phyloP scores from a whole-genome alignment of 1,140 invertebrate genomes.

The Psix sp. region DNA sequence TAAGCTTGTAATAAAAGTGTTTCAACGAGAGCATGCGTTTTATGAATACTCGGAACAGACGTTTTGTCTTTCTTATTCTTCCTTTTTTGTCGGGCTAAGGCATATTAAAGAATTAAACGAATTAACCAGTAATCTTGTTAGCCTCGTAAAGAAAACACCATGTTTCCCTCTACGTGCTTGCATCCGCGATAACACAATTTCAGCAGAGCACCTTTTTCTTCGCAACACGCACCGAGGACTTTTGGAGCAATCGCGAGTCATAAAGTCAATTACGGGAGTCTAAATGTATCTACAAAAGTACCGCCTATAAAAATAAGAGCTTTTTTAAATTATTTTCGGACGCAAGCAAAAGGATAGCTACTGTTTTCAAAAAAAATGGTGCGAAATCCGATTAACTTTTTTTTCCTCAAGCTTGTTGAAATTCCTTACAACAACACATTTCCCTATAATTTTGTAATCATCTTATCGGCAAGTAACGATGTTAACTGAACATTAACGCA shows the following conservation, averaged over 20 bases:
- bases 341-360: too few species aligned
- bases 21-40: neutral
- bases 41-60: neutral
- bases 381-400: too few species aligned
- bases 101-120: constrained; percentile 51
- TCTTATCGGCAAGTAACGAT: neutral
- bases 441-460: neutral
- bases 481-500: constrained; percentile 10
- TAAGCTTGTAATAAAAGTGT: too few species aligned
- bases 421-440: neutral
- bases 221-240: constrained; percentile 16
- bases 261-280: too few species aligned
- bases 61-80: constrained; percentile 16
- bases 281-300: too few species aligned
- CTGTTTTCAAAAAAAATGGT: too few species aligned
- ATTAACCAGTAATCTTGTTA: constrained; percentile 55
- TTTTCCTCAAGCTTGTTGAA: too few species aligned
- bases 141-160: constrained; percentile 40
- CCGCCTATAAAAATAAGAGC: too few species aligned
- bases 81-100: constrained; percentile 22
- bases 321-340: too few species aligned
- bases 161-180: constrained; percentile 53
- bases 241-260: constrained; percentile 35
- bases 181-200: constrained; percentile 47
- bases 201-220: constrained; percentile 13